A percentile compares a stretch with the other conserved stretches of the same genome.
Evolutionary conservation across 2,113 vertebrate genomes (phyloP).

Genomic region (Ardeotis arabs): DNA sequence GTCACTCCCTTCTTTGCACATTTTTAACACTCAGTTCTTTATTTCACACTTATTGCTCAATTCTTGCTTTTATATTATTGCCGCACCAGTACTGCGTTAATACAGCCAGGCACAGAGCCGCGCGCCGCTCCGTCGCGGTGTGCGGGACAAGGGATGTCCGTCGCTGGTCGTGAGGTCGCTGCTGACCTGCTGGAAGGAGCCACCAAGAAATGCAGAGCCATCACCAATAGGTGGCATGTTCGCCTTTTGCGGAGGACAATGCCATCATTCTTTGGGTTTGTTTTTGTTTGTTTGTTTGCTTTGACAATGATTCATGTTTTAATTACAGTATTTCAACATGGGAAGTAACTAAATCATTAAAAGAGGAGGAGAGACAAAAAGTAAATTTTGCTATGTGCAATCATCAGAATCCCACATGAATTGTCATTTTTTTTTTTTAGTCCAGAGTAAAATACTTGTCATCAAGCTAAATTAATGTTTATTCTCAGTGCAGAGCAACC

Average conservation of each 20-base stretch:
- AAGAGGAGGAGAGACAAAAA: conserved; percentile 17
- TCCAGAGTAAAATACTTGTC: conserved; percentile 10
- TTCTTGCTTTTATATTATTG: conserved; percentile 55
- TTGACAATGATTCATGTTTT: conserved; percentile 51
- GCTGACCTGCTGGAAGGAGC: not conserved
- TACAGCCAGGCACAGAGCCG: not conserved
- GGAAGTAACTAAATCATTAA: conserved; percentile 42
- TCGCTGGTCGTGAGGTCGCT: not conserved
- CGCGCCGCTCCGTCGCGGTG: not conserved
- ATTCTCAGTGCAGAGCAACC: conserved; percentile 36
- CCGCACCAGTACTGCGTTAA: conserved; percentile 11
- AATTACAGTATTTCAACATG: conserved; percentile 40
- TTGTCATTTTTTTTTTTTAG: conserved; percentile 7
- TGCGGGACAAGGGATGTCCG: not conserved
- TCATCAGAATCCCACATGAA: not conserved
- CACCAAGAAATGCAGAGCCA: not conserved
- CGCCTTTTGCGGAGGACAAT: conserved; percentile 6
- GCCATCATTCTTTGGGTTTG: not conserved
- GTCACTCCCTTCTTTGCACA: conserved; percentile 61
- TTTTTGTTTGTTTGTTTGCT: conserved; percentile 34
- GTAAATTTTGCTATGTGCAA: not conserved
- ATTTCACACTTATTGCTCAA: conserved; percentile 71
- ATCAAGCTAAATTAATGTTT: conserved; percentile 41
- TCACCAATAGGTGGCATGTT: conserved; percentile 51
- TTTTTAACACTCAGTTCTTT: conserved; percentile 62